A percentile compares a stretch with the other conserved stretches of the same genome.
Evolutionary conservation across 2,888 invertebrate genomes (phyloP).

Genomic region (Trichacis sp.): DNA sequence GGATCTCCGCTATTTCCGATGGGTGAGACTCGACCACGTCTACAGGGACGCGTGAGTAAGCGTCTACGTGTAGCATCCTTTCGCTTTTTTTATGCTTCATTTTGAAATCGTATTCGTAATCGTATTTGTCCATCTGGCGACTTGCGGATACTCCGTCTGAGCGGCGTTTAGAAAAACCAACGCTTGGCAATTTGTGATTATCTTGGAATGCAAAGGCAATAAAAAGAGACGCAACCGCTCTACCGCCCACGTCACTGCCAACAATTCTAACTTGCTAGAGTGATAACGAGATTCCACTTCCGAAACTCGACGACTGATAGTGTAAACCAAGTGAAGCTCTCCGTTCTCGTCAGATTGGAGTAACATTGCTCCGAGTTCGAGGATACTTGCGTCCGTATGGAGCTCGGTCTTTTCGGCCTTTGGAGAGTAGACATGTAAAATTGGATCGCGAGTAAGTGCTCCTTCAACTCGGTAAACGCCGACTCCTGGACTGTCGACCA

Average conservation of each 20-base stretch:
- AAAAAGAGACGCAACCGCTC: conserved; percentile 30
- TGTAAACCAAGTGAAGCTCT: conserved; percentile 27
- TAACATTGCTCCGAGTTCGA: conserved; percentile 35
- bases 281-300: conserved; percentile 41
- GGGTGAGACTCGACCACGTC: too few relatives aligned
- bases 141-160: conserved; percentile 42
- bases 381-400: conserved; percentile 36
- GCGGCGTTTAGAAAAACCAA: conserved; percentile 35
- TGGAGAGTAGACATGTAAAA: conserved; percentile 16
- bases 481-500: conserved; percentile 6
- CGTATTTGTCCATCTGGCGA: conserved; percentile 30
- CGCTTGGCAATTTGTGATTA: conserved; percentile 46
- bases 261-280: conserved; percentile 48
- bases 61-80: neutral
- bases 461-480: too few relatives aligned
- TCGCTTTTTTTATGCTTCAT: conserved; percentile 13
- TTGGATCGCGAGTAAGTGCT: conserved; percentile 4
- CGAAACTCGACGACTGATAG: conserved; percentile 50
- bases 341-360: conserved; percentile 27
- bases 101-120: conserved; percentile 20
- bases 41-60: neutral
- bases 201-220: conserved; percentile 34
- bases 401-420: conserved; percentile 23
- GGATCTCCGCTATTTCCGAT: too few relatives aligned
- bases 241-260: conserved; percentile 46